A percentile compares a stretch with the other conserved stretches of the same genome.
phyloP scores from a whole-genome alignment of 37 sponge, comb jelly and placozoan species.

The Halichondria panicea region DNA sequence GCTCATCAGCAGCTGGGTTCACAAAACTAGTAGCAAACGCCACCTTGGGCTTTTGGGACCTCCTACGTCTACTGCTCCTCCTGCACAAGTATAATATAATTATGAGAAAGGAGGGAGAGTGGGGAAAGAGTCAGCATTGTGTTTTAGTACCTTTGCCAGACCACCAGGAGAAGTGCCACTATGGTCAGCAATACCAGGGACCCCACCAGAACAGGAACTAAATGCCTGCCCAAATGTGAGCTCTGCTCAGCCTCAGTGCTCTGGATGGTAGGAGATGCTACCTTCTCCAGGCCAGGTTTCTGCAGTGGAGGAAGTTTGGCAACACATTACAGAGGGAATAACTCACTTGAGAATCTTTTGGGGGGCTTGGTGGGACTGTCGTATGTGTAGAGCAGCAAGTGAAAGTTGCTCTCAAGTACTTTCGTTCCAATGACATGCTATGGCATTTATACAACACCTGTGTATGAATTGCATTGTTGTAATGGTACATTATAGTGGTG shows the following conservation, averaged over 20 bases:
- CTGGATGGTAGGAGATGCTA: no score
- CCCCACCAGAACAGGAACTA: background rate
- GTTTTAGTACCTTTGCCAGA: background rate
- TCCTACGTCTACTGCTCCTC: no score
- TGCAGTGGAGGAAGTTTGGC: no score
- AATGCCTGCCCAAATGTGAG: background rate
- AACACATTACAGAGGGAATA: no score
- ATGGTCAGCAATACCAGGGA: background rate
- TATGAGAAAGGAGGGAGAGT: background rate
- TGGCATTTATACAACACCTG: slow-evolving; percentile 15
- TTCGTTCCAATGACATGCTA: background rate
- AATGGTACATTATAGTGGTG: no score
- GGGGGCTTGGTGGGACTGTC: background rate
- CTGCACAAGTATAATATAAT: no score
- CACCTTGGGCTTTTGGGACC: no score
- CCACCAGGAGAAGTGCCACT: background rate
- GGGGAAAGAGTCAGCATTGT: background rate
- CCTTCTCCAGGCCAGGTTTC: no score
- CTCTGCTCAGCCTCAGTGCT: no score
- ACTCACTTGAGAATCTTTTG: no score
- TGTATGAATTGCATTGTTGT: no score
- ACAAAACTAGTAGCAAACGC: slow-evolving; percentile 2
- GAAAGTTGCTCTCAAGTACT: slow-evolving; percentile 6
- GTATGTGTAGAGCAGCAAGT: slow-evolving; percentile 10
- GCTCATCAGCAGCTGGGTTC: slow-evolving; percentile 3